Evolutionary conservation across 1,140 invertebrate species (phyloP).

Genomic region (Coptotermes formosanus): DNA sequence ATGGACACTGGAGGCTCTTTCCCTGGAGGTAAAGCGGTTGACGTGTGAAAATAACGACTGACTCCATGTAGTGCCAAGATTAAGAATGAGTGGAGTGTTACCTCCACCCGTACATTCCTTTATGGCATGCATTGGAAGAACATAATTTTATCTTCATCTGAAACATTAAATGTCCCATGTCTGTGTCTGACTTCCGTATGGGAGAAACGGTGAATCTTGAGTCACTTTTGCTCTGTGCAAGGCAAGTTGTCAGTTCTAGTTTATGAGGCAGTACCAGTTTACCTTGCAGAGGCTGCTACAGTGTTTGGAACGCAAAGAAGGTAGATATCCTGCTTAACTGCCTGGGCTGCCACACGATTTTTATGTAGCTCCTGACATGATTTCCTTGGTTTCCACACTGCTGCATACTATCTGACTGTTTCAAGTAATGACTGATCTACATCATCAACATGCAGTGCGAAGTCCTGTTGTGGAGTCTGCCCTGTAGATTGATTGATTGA

Average conservation of each 20-base stretch:
- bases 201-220: background rate
- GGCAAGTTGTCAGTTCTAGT: background rate
- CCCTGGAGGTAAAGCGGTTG: too few species aligned
- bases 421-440: too few species aligned
- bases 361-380: background rate
- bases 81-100: too few species aligned
- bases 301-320: background rate
- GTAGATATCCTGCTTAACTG: background rate
- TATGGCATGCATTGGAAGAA: too few species aligned
- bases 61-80: too few species aligned
- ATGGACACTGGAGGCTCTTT: too few species aligned
- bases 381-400: background rate
- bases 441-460: too few species aligned
- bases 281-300: constrained; percentile 5
- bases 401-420: background rate
- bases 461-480: background rate
- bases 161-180: too few species aligned
- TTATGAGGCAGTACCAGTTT: background rate
- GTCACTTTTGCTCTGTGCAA: background rate
- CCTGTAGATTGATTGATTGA: background rate
- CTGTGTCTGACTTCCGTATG: background rate
- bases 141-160: too few species aligned
- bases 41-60: too few species aligned
- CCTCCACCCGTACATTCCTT: too few species aligned
- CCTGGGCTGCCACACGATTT: background rate